These are phyloP conservation scores for Opisthocomus hoazin DNA, from an alignment of 2,113 vertebrate genomes.

Conservation along the genomic window DNA sequence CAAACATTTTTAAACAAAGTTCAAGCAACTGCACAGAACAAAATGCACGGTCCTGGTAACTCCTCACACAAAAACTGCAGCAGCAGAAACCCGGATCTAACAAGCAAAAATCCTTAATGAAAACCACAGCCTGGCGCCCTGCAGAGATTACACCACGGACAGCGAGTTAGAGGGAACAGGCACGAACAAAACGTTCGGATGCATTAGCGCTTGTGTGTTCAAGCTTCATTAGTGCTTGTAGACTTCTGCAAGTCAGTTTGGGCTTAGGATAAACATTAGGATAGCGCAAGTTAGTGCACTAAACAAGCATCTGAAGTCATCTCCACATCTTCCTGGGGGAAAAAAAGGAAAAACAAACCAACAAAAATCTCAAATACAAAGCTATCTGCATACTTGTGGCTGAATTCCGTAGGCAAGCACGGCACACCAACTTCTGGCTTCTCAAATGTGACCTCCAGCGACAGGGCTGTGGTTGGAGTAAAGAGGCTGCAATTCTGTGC, in stretches of 20 bases:
- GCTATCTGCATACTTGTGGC: neutral
- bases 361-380: neutral
- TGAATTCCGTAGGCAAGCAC: neutral
- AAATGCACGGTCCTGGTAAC: neutral
- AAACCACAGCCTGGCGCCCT: neutral
- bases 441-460: neutral
- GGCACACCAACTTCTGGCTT: neutral
- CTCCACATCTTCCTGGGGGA: neutral
- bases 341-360: too few relatives aligned
- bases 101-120: neutral
- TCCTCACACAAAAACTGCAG: neutral
- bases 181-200: neutral
- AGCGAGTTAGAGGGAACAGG: neutral
- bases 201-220: neutral
- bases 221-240: neutral
- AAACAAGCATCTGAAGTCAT: neutral
- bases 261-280: neutral
- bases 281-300: neutral
- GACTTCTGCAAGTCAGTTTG: neutral
- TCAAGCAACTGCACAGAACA: constrained; percentile 15
- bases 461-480: neutral
- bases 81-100: neutral
- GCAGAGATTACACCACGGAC: neutral
- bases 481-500: neutral
- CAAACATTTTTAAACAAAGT: neutral